A percentile compares a stretch with the other conserved stretches of the same genome.
phyloP scores from a whole-genome alignment of 2,888 invertebrate species.

The Strigamia transsilvanica region DNA sequence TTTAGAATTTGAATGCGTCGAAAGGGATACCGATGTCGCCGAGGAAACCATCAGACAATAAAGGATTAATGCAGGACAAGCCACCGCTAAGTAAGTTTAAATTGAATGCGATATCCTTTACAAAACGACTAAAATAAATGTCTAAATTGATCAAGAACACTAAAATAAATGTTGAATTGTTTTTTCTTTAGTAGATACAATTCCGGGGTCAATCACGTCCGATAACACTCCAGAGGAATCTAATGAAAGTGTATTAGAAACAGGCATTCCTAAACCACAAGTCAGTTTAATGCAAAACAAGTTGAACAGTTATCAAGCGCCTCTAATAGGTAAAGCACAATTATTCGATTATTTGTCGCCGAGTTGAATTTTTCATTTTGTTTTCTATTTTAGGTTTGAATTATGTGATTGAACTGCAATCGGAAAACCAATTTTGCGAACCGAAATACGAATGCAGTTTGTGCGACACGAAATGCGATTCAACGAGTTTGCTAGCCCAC shows the following conservation, averaged over 20 bases:
- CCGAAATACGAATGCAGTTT: constrained; percentile 14
- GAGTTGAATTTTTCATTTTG: background rate
- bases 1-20: constrained; percentile 7
- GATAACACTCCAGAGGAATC: constrained; percentile 10
- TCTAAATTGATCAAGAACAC: too few relatives aligned
- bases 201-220: background rate
- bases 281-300: background rate
- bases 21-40: background rate
- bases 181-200: background rate
- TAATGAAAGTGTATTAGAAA: background rate
- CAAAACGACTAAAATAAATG: too few relatives aligned
- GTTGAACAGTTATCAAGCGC: background rate
- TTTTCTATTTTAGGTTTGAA: background rate
- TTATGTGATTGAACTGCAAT: constrained; percentile 10
- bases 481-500: background rate
- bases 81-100: background rate
- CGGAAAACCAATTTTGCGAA: constrained; percentile 7
- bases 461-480: constrained; percentile 10
- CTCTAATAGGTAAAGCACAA: background rate
- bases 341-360: background rate
- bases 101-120: too few relatives aligned
- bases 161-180: too few relatives aligned
- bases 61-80: background rate
- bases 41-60: background rate
- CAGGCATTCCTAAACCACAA: constrained; percentile 7